phyloP scores from a whole-genome alignment of 2,888 invertebrate species.

The Drosophila kanekoi region DNA sequence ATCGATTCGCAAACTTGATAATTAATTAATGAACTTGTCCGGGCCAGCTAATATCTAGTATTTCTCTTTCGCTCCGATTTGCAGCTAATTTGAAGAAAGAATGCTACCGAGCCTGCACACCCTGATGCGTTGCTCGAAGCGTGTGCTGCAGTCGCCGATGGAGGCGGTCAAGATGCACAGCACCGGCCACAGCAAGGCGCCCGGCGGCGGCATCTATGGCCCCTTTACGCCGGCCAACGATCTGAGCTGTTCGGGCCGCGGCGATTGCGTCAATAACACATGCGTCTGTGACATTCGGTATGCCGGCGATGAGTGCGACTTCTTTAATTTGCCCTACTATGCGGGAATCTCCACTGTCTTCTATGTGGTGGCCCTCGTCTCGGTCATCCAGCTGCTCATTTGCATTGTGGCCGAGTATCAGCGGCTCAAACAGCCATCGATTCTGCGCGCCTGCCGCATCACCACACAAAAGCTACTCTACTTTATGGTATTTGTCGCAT shows the following conservation, averaged over 20 bases:
- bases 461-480: slow-evolving; percentile 96
- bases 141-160: slow-evolving; percentile 81
- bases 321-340: slow-evolving; percentile 93
- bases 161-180: slow-evolving; percentile 69
- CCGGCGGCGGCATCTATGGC: slow-evolving; percentile 55
- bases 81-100: slow-evolving; percentile 79
- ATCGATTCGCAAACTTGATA: slow-evolving; percentile 50
- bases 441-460: slow-evolving; percentile 92
- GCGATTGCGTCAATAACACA: slow-evolving; percentile 96
- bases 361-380: slow-evolving; percentile 93
- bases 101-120: slow-evolving; percentile 85
- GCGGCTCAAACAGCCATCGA: slow-evolving; percentile 92
- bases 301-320: slow-evolving; percentile 93
- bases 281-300: slow-evolving; percentile 96
- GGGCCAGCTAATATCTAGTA: slow-evolving; percentile 15
- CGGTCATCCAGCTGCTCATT: slow-evolving; percentile 93
- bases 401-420: slow-evolving; percentile 93
- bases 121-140: slow-evolving; percentile 85
- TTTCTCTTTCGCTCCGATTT: slow-evolving; percentile 29
- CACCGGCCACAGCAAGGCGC: slow-evolving; percentile 62
- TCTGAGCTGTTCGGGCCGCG: slow-evolving; percentile 92
- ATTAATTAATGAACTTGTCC: slow-evolving; percentile 38
- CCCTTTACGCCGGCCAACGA: slow-evolving; percentile 70
- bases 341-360: slow-evolving; percentile 91
- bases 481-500: slow-evolving; percentile 93